Base-by-base conservation (phyloP, 2,888 invertebrate genomes). In the Cecidostiba fungosa region DNA sequence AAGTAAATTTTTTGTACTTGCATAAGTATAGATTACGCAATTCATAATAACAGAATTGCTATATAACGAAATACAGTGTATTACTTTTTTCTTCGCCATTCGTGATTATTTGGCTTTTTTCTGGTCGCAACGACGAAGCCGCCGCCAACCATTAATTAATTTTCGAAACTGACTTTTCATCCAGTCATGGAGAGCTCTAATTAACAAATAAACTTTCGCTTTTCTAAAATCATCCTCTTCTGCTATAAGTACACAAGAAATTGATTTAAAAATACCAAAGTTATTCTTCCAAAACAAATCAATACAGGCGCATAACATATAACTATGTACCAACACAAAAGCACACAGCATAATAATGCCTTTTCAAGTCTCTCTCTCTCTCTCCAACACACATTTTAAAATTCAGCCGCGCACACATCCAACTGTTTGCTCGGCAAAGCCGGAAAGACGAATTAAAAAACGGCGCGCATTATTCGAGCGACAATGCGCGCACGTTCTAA, bases 381-480 rank as follows among this genome's bases (percentile, higher is more conserved):
- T n/a, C 62, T 62, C 23, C 62, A 23, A 26, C 10, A 66, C 14
- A 19, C 12, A 23, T 36, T n/a, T 19, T 70, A 16, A 50, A 50
- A 50, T 50, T 4, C 29, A 19, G 32, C 29, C 19, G 16, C 19
- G 12, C 14, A 26, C 4, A 50, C 4, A 5, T 54, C 8, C 76
- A 26, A 14, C 76, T n/a, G 54, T 76, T 76, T 19, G n/a, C 14
- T 62, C 12, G 39, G n/a, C 23, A n/a, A 39, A 77, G 39, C 36
- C 76, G 76, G 76, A 77, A 77, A 23, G 39, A 54, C 39, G 54
- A 62, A 77, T 77, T 77, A 36, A 70, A 70, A 77, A 62, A 77
- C 12, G 62, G 19, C 36, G 72, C 43, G 72, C 29, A 47, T 26
- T 62, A n/a, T n/a, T 62, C 50, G 50, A 79, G 26, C 39, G 78